Evolutionary conservation across 2,888 invertebrate genomes (phyloP).

Genomic region (Entomobrya proxima): DNA sequence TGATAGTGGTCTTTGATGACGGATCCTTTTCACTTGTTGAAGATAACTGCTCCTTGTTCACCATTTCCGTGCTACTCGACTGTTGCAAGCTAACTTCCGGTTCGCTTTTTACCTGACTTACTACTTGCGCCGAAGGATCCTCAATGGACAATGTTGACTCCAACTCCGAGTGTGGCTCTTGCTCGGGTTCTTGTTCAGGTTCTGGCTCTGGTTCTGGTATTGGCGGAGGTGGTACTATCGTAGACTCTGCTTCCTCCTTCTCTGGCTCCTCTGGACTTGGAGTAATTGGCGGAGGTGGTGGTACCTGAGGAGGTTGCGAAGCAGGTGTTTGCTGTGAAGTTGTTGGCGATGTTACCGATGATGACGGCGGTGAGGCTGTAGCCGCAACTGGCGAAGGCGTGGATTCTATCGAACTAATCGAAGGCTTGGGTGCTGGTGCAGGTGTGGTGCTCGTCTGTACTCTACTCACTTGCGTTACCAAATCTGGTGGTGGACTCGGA

Average conservation of each 20-base stretch:
- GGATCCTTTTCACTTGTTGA: conserved; percentile 57
- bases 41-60: conserved; percentile 47
- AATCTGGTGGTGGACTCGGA: conserved; percentile 74
- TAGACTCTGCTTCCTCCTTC: neutral
- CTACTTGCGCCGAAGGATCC: conserved; percentile 42
- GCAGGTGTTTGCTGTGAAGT: neutral
- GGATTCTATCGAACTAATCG: neutral
- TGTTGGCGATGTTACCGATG: neutral
- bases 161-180: conserved; percentile 33
- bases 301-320: neutral
- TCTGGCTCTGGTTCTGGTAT: neutral
- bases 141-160: conserved; percentile 41
- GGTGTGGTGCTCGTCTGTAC: conserved; percentile 26
- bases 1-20: conserved; percentile 52
- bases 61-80: conserved; percentile 54
- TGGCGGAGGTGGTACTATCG: conserved; percentile 27
- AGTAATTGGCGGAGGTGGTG: conserved; percentile 27
- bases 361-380: neutral
- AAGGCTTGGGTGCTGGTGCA: conserved; percentile 10
- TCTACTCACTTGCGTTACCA: conserved; percentile 72
- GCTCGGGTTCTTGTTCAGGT: conserved; percentile 37
- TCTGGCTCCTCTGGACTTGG: conserved; percentile 16
- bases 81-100: conserved; percentile 58
- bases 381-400: neutral
- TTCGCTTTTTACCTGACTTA: conserved; percentile 50